These are phyloP conservation scores for Lota lota DNA, from an alignment of 2,113 vertebrate species.

Conservation along the genomic window DNA sequence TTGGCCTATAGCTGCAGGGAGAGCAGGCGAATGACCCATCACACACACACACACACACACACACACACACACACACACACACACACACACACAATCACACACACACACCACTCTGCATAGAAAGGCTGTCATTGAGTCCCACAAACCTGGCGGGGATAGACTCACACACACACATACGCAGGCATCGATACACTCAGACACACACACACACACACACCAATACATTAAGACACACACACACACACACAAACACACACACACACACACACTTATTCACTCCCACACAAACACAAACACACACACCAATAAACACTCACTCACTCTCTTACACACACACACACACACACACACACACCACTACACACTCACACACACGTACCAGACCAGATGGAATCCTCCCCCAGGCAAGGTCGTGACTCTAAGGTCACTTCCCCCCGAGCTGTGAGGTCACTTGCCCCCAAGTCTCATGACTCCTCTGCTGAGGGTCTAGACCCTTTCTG, in stretches of 20 bases:
- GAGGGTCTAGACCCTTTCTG: constrained; percentile 20
- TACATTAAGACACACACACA: too few relatives aligned
- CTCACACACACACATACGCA: neutral
- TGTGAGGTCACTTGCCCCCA: constrained; percentile 44
- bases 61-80: neutral
- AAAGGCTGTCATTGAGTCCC: neutral
- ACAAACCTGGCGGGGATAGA: constrained; percentile 2
- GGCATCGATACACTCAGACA: neutral
- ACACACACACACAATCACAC: too few relatives aligned
- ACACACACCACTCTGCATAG: too few relatives aligned
- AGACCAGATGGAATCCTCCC: constrained; percentile 30
- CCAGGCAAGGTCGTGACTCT: constrained; percentile 49
- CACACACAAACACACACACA: too few relatives aligned
- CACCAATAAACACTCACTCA: too few relatives aligned
- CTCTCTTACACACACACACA: neutral
- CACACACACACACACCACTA: neutral
- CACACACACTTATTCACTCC: too few relatives aligned
- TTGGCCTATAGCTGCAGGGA: constrained; percentile 47
- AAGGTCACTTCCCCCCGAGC: constrained; percentile 42
- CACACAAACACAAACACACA: too few relatives aligned
- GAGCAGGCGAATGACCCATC: constrained; percentile 32
- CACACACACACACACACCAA: neutral
- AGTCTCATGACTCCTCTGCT: constrained; percentile 23
- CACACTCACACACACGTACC: neutral
- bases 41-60: neutral